A percentile compares a stretch with the other conserved stretches of the same genome.
Conservation (phyloP, 1,140 invertebrate genomes). For the Propsilocerus akamusi region DNA sequence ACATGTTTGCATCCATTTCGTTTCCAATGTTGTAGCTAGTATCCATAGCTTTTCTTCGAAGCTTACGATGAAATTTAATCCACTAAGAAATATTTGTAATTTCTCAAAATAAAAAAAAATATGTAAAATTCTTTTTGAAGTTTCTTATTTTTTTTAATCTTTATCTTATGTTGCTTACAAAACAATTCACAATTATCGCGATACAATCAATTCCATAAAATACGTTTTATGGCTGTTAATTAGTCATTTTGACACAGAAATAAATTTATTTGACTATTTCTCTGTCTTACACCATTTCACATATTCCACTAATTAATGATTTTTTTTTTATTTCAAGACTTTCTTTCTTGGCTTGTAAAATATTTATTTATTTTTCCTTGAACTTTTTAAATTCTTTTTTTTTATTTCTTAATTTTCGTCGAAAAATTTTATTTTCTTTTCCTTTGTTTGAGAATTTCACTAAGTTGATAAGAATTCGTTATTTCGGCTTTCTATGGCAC, state of each 20-base stretch:
- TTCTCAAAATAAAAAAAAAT: too few relatives aligned
- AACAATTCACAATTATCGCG: too few relatives aligned
- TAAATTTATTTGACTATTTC: neutral
- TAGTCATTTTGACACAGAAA: slow-evolving; percentile 1
- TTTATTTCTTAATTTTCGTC: neutral
- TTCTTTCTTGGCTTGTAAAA: neutral
- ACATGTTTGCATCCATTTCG: slow-evolving; percentile 1
- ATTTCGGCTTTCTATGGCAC: too few relatives aligned
- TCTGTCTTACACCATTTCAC: neutral
- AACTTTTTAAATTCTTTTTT: neutral
- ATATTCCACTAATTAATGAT: neutral
- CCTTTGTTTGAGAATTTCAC: too few relatives aligned
- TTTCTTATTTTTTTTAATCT: too few relatives aligned
- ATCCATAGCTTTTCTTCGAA: neutral
- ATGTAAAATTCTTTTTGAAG: too few relatives aligned
- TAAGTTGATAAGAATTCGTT: too few relatives aligned
- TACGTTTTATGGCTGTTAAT: neutral
- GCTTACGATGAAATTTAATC: too few relatives aligned
- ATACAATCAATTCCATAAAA: too few relatives aligned
- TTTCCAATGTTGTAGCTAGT: slow-evolving; percentile 1
- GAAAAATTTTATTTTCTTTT: neutral
- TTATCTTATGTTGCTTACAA: too few relatives aligned
- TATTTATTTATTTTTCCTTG: neutral
- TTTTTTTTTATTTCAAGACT: neutral
- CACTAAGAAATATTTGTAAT: too few relatives aligned